Percentiles rank a stretch among this genome's conserved stretches.
These are phyloP conservation scores for Poecilia velifera DNA, from an alignment of 2,797 vertebrate genomes.

Conservation along the genomic window DNA sequence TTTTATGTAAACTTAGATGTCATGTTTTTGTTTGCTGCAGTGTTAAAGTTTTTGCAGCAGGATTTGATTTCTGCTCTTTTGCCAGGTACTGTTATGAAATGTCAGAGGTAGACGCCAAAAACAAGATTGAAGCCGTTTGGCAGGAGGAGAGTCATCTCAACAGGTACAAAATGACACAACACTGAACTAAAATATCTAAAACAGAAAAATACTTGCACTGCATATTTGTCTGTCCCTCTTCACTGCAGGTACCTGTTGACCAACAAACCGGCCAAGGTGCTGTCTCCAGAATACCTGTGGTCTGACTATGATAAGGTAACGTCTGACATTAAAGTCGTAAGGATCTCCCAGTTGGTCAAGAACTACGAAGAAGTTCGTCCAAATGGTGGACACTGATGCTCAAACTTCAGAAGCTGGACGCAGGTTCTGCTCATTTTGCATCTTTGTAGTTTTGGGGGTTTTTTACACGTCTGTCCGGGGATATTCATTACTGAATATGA, in stretches of 20 bases:
- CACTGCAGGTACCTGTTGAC: conserved; percentile 76
- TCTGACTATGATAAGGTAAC: conserved; percentile 48
- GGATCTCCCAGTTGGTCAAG: conserved; percentile 63
- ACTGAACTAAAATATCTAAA: neutral
- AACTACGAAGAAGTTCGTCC: conserved; percentile 58
- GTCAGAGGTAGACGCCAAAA: conserved; percentile 78
- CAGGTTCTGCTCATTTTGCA: neutral
- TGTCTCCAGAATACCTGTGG: conserved; percentile 83
- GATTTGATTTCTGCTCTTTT: conserved; percentile 1
- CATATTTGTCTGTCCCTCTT: conserved; percentile 1
- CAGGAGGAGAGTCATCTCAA: conserved; percentile 88
- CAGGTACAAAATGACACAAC: conserved; percentile 43
- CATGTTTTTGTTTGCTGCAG: neutral
- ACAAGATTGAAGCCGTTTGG: conserved; percentile 80
- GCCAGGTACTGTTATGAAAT: conserved; percentile 72
- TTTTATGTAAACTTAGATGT: neutral
- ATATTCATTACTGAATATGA: neutral
- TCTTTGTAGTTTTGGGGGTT: neutral
- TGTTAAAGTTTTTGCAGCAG: neutral
- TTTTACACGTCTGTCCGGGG: neutral
- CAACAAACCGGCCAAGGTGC: conserved; percentile 83
- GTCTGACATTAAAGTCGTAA: conserved; percentile 55
- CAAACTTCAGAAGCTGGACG: neutral
- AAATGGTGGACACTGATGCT: conserved; percentile 43
- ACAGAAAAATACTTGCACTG: neutral